These are phyloP conservation scores for Salvelinus alpinus DNA, from an alignment of 2,113 vertebrate species.

Conservation along the genomic window DNA sequence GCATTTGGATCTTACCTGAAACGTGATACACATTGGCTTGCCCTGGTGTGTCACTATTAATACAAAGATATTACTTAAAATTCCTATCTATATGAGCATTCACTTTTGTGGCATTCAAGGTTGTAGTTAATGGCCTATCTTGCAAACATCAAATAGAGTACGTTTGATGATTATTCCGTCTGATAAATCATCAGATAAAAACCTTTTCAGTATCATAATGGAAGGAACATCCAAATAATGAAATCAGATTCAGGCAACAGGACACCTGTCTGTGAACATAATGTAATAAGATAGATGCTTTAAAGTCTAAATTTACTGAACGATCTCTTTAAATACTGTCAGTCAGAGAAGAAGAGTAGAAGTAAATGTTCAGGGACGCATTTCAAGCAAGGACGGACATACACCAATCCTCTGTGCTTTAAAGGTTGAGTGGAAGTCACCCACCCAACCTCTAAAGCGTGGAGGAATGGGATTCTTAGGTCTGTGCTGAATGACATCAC, in stretches of 20 bases:
- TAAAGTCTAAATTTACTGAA: too few species aligned
- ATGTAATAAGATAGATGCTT: too few species aligned
- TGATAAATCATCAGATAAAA: too few species aligned
- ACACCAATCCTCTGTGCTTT: conserved; percentile 66
- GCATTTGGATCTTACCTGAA: too few species aligned
- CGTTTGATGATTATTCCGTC: conserved; percentile 18
- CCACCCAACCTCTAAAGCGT: conserved; percentile 67
- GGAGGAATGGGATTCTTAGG: conserved; percentile 68
- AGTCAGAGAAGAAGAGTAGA: conserved; percentile 9
- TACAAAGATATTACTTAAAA: too few species aligned
- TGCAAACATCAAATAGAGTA: conserved; percentile 25
- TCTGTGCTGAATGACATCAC: conserved; percentile 77
- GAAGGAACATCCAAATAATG: too few species aligned
- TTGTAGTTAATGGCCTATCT: conserved; percentile 24
- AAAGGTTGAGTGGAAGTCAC: conserved; percentile 69
- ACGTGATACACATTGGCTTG: conserved; percentile 1
- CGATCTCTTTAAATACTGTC: conserved; percentile 19
- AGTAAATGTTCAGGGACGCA: conserved; percentile 44
- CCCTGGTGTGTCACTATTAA: conserved; percentile 11
- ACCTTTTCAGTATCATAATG: too few species aligned
- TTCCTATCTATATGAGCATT: conserved; percentile 36
- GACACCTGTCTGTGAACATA: too few species aligned
- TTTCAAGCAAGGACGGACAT: conserved; percentile 55
- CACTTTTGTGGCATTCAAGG: conserved; percentile 38
- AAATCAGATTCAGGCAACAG: too few species aligned